These are phyloP conservation scores for Gymnogyps californianus DNA, from an alignment of 2,113 vertebrate species.

Conservation along the genomic window DNA sequence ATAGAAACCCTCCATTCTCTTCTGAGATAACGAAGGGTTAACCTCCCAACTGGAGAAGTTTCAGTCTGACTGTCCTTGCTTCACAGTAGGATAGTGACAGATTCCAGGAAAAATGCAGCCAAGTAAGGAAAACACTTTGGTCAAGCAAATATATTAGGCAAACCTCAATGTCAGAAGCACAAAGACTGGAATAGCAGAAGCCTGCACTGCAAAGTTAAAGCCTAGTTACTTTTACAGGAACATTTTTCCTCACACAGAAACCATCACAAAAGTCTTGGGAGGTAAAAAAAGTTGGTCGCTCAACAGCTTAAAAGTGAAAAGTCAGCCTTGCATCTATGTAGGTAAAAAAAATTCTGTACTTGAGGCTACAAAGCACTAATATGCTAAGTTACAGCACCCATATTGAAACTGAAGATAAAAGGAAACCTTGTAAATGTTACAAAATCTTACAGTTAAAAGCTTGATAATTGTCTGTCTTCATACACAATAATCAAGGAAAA, in stretches of 20 bases:
- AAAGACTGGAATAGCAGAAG: not conserved
- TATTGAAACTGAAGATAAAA: not conserved
- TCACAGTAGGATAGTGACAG: conserved; percentile 14
- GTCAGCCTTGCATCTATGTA: not conserved
- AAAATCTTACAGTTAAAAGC: not conserved
- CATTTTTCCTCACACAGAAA: not conserved
- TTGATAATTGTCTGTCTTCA: not conserved
- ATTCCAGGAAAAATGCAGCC: conserved; percentile 22
- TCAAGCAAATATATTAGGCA: not conserved
- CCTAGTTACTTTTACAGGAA: not conserved
- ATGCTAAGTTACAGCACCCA: not conserved
- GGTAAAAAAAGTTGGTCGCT: not conserved
- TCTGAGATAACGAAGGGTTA: not conserved
- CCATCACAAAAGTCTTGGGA: not conserved
- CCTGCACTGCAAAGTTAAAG: not conserved
- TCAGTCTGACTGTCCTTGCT: not conserved
- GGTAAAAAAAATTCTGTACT: not conserved
- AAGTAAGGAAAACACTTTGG: conserved; percentile 23
- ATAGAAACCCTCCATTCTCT: not conserved
- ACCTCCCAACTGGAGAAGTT: not conserved
- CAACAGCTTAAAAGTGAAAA: not conserved
- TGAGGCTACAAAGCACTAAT: not conserved
- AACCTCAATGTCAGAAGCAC: conserved; percentile 1
- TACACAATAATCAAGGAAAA: not conserved
- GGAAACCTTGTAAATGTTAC: not conserved